phyloP scores from a whole-genome alignment of 2,888 invertebrate species.

The Norana najaformis region DNA sequence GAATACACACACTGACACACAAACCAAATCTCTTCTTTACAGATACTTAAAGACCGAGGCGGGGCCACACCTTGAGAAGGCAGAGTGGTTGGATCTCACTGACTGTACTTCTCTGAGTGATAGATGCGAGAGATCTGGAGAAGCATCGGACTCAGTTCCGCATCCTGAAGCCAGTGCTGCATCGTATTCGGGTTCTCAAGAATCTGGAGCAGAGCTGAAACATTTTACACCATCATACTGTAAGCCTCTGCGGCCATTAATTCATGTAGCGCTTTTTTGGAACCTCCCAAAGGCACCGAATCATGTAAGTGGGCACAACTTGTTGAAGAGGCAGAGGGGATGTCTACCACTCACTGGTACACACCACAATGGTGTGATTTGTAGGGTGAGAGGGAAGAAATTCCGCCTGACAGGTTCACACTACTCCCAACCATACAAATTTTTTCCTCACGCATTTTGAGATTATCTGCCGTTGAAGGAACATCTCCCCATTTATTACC shows the following conservation, averaged over 20 bases:
- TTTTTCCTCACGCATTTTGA: too few relatives aligned
- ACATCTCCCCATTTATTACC: too few relatives aligned
- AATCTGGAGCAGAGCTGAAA: slow-evolving; percentile 72
- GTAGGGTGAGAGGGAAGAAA: too few relatives aligned
- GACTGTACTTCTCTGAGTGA: slow-evolving; percentile 55
- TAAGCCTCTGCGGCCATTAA: neutral
- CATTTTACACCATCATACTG: neutral
- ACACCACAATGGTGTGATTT: too few relatives aligned
- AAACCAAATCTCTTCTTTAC: neutral
- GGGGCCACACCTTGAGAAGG: neutral
- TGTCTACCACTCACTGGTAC: too few relatives aligned
- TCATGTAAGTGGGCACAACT: too few relatives aligned
- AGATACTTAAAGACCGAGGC: neutral
- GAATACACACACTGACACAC: neutral
- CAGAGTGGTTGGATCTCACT: neutral
- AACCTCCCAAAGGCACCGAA: too few relatives aligned
- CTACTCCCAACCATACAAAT: too few relatives aligned
- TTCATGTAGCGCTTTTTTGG: too few relatives aligned
- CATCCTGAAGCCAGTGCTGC: slow-evolving; percentile 72
- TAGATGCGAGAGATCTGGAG: slow-evolving; percentile 70
- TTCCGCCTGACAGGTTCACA: too few relatives aligned
- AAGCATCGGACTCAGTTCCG: slow-evolving; percentile 72
- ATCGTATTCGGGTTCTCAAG: slow-evolving; percentile 71
- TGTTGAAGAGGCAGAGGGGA: too few relatives aligned
- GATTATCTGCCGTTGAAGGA: too few relatives aligned